A percentile compares a stretch with the other conserved stretches of the same genome.
These are phyloP conservation scores for Leptinotarsa tumamoca DNA, from an alignment of 2,888 invertebrate species.

Conservation along the genomic window DNA sequence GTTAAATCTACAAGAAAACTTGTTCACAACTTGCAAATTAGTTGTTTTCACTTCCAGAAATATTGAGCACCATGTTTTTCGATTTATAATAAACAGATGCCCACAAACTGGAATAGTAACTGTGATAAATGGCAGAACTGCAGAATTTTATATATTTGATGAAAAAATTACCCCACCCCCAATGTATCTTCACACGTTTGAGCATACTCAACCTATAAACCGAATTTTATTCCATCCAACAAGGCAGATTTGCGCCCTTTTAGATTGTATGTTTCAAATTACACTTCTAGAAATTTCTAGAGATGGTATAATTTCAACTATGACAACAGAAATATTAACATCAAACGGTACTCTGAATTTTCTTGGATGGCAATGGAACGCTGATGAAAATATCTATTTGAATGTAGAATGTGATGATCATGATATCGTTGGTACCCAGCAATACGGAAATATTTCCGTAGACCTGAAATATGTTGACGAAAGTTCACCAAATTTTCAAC, in stretches of 20 bases:
- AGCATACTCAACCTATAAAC: constrained; percentile 71
- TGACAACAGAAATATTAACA: constrained; percentile 4
- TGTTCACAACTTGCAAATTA: constrained; percentile 41
- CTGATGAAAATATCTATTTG: constrained; percentile 10
- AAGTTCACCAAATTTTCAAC: background rate
- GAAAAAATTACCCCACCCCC: constrained; percentile 86
- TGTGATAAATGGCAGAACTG: constrained; percentile 81
- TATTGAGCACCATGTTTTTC: constrained; percentile 41
- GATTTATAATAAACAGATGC: constrained; percentile 40
- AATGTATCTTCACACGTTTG: constrained; percentile 75
- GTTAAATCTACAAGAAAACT: constrained; percentile 38
- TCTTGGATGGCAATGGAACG: constrained; percentile 26
- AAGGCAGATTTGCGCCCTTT: constrained; percentile 35
- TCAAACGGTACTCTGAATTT: constrained; percentile 15
- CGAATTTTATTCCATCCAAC: constrained; percentile 71
- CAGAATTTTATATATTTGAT: constrained; percentile 80
- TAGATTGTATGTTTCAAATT: constrained; percentile 46
- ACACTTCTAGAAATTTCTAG: constrained; percentile 33
- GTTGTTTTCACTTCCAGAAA: constrained; percentile 43
- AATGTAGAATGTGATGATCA: constrained; percentile 17
- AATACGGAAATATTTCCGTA: constrained; percentile 19
- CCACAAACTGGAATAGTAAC: constrained; percentile 69
- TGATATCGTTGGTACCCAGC: background rate
- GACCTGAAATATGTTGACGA: constrained; percentile 19
- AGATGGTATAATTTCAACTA: constrained; percentile 16